A percentile compares a stretch with the other conserved stretches of the same genome.
These are phyloP conservation scores for Agrilus planipennis DNA, from an alignment of 1,140 invertebrate genomes.

Conservation along the genomic window DNA sequence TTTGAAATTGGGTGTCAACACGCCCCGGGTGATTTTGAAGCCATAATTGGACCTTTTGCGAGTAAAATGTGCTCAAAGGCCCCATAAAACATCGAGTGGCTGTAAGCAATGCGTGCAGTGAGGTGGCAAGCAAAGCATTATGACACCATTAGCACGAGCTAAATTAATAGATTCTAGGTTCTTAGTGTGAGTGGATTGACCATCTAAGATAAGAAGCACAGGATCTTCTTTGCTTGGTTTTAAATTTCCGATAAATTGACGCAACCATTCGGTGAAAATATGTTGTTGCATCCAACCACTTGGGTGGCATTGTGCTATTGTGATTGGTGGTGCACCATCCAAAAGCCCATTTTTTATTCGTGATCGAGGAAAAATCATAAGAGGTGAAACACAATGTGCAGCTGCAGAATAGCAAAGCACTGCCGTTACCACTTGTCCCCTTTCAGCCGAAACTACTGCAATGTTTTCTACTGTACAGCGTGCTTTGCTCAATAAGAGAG, in stretches of 20 bases:
- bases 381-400: constrained; percentile 27
- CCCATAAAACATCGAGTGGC: constrained; percentile 35
- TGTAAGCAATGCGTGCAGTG: constrained; percentile 30
- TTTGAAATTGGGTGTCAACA: neutral
- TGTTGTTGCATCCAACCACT: constrained; percentile 16
- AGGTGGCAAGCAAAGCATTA: constrained; percentile 16
- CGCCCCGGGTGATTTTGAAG: constrained; percentile 7
- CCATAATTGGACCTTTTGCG: constrained; percentile 18
- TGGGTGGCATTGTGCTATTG: constrained; percentile 21
- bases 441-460: too few species aligned
- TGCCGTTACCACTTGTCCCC: constrained; percentile 28
- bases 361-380: constrained; percentile 17
- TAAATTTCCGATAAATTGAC: constrained; percentile 14
- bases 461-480: too few species aligned
- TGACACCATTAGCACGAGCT: constrained; percentile 4
- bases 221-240: constrained; percentile 11
- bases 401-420: constrained; percentile 31
- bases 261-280: constrained; percentile 13
- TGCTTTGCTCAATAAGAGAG: too few species aligned
- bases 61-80: constrained; percentile 22
- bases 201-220: constrained; percentile 17
- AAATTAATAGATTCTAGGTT: constrained; percentile 8
- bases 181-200: constrained; percentile 13
- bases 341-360: constrained; percentile 13
- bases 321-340: constrained; percentile 17